Evolutionary conservation across 2,888 invertebrate genomes (phyloP).

Genomic region (Heliconius ethilla): DNA sequence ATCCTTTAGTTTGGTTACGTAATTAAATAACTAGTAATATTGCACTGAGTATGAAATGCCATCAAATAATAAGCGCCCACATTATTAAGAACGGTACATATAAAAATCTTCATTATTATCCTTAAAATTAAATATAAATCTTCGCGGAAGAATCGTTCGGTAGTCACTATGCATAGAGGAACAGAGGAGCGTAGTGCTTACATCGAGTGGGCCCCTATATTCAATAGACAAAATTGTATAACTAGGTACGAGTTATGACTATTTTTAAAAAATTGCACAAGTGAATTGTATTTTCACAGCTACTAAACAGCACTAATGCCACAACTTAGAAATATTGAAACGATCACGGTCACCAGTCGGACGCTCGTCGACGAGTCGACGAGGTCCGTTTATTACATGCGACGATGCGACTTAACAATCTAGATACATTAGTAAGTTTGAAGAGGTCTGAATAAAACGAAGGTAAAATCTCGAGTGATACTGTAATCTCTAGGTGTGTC

Average conservation of each 20-base stretch:
- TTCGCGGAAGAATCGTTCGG: constrained; percentile 78
- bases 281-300: constrained; percentile 81
- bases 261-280: constrained; percentile 81
- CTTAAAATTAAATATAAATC: constrained; percentile 80
- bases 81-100: constrained; percentile 68
- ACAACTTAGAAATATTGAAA: constrained; percentile 62
- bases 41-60: constrained; percentile 83
- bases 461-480: constrained; percentile 80
- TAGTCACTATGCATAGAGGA: constrained; percentile 65
- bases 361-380: constrained; percentile 61
- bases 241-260: constrained; percentile 81
- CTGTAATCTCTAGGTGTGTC: constrained; percentile 75
- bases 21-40: constrained; percentile 84
- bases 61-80: constrained; percentile 83
- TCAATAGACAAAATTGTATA: constrained; percentile 79
- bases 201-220: constrained; percentile 79
- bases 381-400: constrained; percentile 65
- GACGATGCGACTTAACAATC: constrained; percentile 68
- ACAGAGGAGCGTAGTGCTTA: constrained; percentile 69
- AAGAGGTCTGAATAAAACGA: constrained; percentile 72
- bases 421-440: constrained; percentile 75
- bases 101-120: constrained; percentile 66
- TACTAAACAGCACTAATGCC: constrained; percentile 73
- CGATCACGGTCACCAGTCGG: constrained; percentile 65
- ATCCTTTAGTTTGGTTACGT: constrained; percentile 83